Conservation (phyloP, 1,140 invertebrate genomes). For the Drosophila mojavensis region DNA sequence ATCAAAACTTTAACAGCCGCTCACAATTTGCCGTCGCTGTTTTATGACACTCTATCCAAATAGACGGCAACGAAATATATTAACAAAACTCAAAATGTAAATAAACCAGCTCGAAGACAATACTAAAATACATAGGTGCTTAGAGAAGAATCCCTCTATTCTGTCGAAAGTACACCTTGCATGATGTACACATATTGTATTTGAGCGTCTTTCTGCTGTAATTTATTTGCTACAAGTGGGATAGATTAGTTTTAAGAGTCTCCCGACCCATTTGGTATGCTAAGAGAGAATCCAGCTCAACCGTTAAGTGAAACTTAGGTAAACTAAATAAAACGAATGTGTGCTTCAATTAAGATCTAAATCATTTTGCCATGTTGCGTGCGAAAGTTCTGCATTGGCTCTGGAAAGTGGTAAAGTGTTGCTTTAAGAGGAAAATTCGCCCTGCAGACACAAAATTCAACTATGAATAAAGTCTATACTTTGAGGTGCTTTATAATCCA, state of each 20-base stretch:
- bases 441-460: too few species aligned
- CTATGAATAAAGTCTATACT: too few species aligned
- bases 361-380: too few species aligned
- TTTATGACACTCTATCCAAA: conserved; percentile 38
- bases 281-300: not conserved
- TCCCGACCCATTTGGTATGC: not conserved
- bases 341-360: too few species aligned
- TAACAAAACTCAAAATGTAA: conserved; percentile 21
- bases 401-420: too few species aligned
- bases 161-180: not conserved
- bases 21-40: conserved; percentile 22
- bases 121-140: not conserved
- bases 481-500: too few species aligned
- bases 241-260: not conserved
- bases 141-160: not conserved
- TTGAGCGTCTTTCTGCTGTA: not conserved
- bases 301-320: too few species aligned
- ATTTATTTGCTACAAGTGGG: not conserved
- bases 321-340: too few species aligned
- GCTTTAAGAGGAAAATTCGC: too few species aligned
- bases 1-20: conserved; percentile 68
- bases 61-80: conserved; percentile 18
- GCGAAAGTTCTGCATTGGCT: too few species aligned
- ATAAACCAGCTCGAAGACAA: conserved; percentile 4
- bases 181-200: too few species aligned